phyloP scores from a whole-genome alignment of 2,113 vertebrate genomes.

The Leucoraja erinaceus region DNA sequence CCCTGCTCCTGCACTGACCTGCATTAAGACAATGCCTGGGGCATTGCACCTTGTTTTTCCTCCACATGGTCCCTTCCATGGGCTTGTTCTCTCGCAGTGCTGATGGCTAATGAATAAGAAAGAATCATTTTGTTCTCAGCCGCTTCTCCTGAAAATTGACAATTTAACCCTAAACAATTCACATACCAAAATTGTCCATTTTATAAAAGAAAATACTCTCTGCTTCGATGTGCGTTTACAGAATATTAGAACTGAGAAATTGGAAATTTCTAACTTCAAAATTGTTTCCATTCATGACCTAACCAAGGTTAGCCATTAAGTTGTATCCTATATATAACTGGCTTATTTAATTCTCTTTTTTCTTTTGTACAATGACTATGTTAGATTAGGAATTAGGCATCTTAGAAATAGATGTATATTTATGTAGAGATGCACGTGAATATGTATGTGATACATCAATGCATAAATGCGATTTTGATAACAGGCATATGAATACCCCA shows the following conservation, averaged over 20 bases:
- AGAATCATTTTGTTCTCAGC: not conserved
- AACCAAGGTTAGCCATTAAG: too few relatives aligned
- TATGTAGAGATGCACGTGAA: not conserved
- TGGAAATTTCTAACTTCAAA: not conserved
- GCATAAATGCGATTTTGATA: not conserved
- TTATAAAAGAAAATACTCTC: not conserved
- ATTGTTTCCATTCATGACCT: not conserved
- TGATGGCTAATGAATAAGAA: not conserved
- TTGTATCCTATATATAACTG: too few relatives aligned
- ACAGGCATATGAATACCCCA: not conserved
- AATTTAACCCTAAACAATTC: not conserved
- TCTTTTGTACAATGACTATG: too few relatives aligned
- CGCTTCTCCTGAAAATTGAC: not conserved
- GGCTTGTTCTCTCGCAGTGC: not conserved
- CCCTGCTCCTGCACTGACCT: constrained; percentile 21
- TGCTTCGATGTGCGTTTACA: not conserved
- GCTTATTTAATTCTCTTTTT: not conserved
- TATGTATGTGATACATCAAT: not conserved
- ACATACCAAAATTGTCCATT: not conserved
- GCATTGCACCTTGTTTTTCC: not conserved
- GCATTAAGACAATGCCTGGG: constrained; percentile 12
- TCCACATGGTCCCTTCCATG: not conserved
- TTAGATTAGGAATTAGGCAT: not conserved
- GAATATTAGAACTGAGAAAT: not conserved
- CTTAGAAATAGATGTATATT: not conserved